phyloP scores from a whole-genome alignment of 2,888 invertebrate genomes.

The Plemyria rubiginata region DNA sequence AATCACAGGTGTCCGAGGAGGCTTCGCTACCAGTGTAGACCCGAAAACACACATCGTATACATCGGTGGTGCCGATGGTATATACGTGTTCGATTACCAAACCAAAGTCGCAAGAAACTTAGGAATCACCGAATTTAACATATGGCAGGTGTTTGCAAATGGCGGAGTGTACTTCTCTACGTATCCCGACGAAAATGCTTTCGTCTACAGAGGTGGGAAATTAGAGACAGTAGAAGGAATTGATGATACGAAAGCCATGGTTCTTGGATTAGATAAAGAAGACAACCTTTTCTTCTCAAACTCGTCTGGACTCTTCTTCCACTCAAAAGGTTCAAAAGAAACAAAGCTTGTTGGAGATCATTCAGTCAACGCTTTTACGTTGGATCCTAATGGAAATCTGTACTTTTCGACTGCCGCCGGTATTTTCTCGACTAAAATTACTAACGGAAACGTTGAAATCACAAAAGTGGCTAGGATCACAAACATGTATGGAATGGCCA shows the following conservation, averaged over 20 bases:
- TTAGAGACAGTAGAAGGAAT: slow-evolving; percentile 45
- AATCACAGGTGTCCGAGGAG: slow-evolving; percentile 57
- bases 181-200: slow-evolving; percentile 54
- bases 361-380: slow-evolving; percentile 46
- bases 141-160: slow-evolving; percentile 71
- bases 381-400: slow-evolving; percentile 50
- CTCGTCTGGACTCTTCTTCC: slow-evolving; percentile 52
- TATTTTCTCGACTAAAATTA: slow-evolving; percentile 42
- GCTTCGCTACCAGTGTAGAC: slow-evolving; percentile 66
- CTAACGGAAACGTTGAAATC: slow-evolving; percentile 15
- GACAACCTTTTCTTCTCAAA: slow-evolving; percentile 51
- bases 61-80: slow-evolving; percentile 63
- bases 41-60: slow-evolving; percentile 54
- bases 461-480: slow-evolving; percentile 40
- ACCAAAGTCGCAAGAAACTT: slow-evolving; percentile 52
- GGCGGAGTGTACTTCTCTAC: slow-evolving; percentile 65
- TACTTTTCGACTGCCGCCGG: slow-evolving; percentile 49
- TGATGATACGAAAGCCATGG: slow-evolving; percentile 42
- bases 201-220: slow-evolving; percentile 43
- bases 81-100: slow-evolving; percentile 60
- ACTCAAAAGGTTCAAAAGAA: slow-evolving; percentile 32
- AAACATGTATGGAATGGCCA: slow-evolving; percentile 45
- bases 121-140: slow-evolving; percentile 48
- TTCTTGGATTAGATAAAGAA: slow-evolving; percentile 50
- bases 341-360: slow-evolving; percentile 36